A percentile compares a stretch with the other conserved stretches of the same genome.
phyloP scores from a whole-genome alignment of 2,797 vertebrate genomes.

The Pterois miles region DNA sequence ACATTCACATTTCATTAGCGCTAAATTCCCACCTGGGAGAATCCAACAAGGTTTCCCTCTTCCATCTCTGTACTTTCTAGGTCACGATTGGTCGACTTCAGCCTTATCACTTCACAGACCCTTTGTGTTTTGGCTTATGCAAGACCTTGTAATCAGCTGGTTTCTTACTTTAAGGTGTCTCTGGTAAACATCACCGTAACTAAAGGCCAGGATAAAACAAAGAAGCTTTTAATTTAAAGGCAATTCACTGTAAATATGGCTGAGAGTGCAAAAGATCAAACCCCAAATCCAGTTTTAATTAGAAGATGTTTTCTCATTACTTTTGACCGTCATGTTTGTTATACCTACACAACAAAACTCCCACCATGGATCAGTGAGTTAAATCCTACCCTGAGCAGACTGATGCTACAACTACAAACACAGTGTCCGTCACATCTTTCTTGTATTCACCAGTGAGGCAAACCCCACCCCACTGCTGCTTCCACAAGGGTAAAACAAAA shows the following conservation, averaged over 20 bases:
- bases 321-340: constrained; percentile 22
- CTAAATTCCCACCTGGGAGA: constrained; percentile 57
- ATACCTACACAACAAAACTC: constrained; percentile 21
- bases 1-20: constrained; percentile 59
- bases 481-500: constrained; percentile 18
- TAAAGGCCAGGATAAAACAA: constrained; percentile 10
- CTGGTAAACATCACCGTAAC: constrained; percentile 41
- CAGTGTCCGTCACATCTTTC: neutral
- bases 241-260: constrained; percentile 26
- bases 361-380: constrained; percentile 14
- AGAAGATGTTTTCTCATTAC: constrained; percentile 31
- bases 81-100: constrained; percentile 47
- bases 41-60: constrained; percentile 36
- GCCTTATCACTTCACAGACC: constrained; percentile 28
- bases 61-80: constrained; percentile 55
- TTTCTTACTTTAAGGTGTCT: constrained; percentile 31
- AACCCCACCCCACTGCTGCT: constrained; percentile 13
- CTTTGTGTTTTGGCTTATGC: constrained; percentile 52
- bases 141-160: constrained; percentile 54
- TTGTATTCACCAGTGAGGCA: constrained; percentile 3
- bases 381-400: neutral
- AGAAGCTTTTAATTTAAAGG: constrained; percentile 36
- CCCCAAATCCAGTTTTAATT: constrained; percentile 50
- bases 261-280: constrained; percentile 16
- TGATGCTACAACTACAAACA: neutral